Base-by-base conservation (phyloP, 2,888 invertebrate genomes). In the Scaptomyza reducta region DNA sequence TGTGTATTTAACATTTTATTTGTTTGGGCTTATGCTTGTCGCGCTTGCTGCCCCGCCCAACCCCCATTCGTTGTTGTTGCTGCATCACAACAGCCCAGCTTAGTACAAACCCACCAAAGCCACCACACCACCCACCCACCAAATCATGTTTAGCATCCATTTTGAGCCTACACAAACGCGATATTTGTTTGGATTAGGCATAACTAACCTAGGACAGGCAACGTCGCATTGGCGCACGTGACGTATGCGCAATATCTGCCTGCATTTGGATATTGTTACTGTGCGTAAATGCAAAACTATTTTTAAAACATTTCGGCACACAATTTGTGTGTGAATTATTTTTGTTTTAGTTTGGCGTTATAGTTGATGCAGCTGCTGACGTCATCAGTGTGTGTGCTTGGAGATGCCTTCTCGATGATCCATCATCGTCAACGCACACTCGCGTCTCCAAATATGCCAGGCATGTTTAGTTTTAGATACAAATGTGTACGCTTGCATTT, bases 161-260 rank as follows among this genome's bases (percentile, higher is more conserved):
- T n/a, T n/a, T 1, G 33, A 33, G 31, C 10, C 33, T 4, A 33
- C 4, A n/a, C n/a, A n/a, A n/a, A n/a, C n/a, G n/a, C 33, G 35
- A 35, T 38, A 14, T 38, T 0, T 40, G 2, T 41, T 31, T 60
- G 56, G 38, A 56, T 47, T 47, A 63, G 44, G 25, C 35, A 47
- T 59, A 46, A 74, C 77, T 77, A 75, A 75, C 78, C 77, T 78
- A 77, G 61, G 79, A 64, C 78, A 77, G 65, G 46, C 64, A 31
- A 45, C 47, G 42, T 41, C 49, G 53, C 60, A 51, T 74, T 77
- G 77, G 70, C 63, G 47, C 64, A 70, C 74, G 57, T 73, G 61
- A 68, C 74, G 74, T 75, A 75, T 75, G 72, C 72, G 72, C 68
- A 69, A 75, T 72, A 29, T 56, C 47, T 69, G 40, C 59, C 47